phyloP scores from a whole-genome alignment of 1,140 invertebrate genomes.

The Lutraria rhynchaena region DNA sequence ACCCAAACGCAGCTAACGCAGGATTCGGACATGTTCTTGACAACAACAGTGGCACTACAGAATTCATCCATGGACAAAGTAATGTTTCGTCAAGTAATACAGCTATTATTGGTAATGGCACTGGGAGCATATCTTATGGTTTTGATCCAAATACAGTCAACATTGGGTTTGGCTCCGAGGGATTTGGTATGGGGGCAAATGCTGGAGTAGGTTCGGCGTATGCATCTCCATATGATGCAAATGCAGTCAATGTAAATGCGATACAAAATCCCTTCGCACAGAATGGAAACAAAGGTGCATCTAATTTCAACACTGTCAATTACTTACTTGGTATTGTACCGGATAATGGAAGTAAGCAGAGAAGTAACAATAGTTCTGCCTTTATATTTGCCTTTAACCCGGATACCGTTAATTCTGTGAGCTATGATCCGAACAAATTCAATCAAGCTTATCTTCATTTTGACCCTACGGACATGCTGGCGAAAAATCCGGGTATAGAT shows the following conservation, averaged over 20 bases:
- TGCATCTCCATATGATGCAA: slow-evolving; percentile 25
- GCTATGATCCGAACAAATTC: slow-evolving; percentile 42
- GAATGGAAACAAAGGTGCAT: too few species aligned
- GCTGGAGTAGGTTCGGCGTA: neutral
- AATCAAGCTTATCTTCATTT: slow-evolving; percentile 31
- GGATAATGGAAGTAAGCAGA: neutral
- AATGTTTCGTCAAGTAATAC: neutral
- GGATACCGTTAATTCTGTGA: slow-evolving; percentile 11
- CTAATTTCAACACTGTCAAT: neutral
- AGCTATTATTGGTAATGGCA: neutral
- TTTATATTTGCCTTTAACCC: slow-evolving; percentile 33
- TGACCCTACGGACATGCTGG: slow-evolving; percentile 39
- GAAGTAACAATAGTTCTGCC: slow-evolving; percentile 2
- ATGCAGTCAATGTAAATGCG: slow-evolving; percentile 30
- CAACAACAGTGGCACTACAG: too few species aligned
- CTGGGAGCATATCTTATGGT: too few species aligned
- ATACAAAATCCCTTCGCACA: slow-evolving; percentile 16
- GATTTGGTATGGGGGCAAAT: slow-evolving; percentile 16
- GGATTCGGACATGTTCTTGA: slow-evolving; percentile 30
- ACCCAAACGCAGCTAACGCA: slow-evolving; percentile 30
- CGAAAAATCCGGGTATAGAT: slow-evolving; percentile 40
- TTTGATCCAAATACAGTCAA: slow-evolving; percentile 28
- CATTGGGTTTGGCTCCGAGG: slow-evolving; percentile 3
- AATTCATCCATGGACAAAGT: neutral
- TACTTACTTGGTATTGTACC: slow-evolving; percentile 5